Evolutionary conservation across 2,113 vertebrate species (phyloP).

Genomic region (Pandion haliaetus): DNA sequence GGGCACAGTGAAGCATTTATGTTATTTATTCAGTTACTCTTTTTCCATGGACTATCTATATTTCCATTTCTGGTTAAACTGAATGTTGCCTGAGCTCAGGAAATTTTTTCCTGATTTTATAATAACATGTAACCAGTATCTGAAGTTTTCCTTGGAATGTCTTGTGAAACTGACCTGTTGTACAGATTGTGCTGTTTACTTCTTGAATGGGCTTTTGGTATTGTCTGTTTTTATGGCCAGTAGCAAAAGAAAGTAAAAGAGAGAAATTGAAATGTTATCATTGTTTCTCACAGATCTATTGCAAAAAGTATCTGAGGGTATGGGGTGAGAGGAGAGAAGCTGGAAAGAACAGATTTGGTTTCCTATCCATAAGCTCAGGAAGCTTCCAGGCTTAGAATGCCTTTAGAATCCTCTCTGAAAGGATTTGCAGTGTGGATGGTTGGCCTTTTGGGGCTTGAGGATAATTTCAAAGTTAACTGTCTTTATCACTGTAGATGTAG

Average conservation of each 20-base stretch:
- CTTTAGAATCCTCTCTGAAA: not conserved
- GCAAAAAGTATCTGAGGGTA: not conserved
- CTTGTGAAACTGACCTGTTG: not conserved
- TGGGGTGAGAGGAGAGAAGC: not conserved
- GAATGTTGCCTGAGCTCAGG: not conserved
- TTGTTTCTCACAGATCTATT: not conserved
- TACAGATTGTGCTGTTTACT: not conserved
- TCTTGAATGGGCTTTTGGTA: not conserved
- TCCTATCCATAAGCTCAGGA: not conserved
- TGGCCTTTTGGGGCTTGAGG: not conserved
- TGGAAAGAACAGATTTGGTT: not conserved
- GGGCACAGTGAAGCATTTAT: not conserved
- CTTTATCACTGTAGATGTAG: not conserved
- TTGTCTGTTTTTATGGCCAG: not conserved
- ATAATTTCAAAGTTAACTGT: not conserved
- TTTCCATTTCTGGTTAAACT: not conserved
- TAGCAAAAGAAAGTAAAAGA: not conserved
- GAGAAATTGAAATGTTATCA: not conserved
- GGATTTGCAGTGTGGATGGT: not conserved
- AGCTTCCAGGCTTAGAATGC: not conserved
- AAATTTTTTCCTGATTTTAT: not conserved
- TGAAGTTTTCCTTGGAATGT: not conserved
- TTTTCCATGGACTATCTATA: not conserved
- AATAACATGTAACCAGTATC: not conserved
- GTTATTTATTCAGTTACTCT: not conserved